These are phyloP conservation scores for Dexiosoma caninum DNA, from an alignment of 2,888 invertebrate genomes.

Conservation along the genomic window DNA sequence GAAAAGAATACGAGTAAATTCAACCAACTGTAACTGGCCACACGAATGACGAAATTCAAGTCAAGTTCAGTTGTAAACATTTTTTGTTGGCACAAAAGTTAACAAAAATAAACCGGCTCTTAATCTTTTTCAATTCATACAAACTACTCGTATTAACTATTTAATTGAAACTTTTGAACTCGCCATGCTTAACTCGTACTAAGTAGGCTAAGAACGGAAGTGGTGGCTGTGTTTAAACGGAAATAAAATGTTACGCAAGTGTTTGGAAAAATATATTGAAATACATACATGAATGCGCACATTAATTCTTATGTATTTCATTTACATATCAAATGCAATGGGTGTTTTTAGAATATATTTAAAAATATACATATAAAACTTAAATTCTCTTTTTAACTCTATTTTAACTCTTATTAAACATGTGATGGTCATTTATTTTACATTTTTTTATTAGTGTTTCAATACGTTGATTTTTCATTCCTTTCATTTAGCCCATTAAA, in stretches of 20 bases:
- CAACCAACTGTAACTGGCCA: constrained; percentile 39
- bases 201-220: constrained; percentile 44
- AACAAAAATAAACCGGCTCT: constrained; percentile 1
- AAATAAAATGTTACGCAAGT: constrained; percentile 54
- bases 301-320: background rate
- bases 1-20: background rate
- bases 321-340: constrained; percentile 30
- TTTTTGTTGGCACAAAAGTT: constrained; percentile 10
- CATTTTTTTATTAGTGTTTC: too few relatives aligned
- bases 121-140: background rate
- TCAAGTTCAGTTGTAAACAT: constrained; percentile 52
- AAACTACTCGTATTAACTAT: too few relatives aligned
- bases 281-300: too few relatives aligned
- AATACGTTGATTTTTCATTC: too few relatives aligned
- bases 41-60: constrained; percentile 38
- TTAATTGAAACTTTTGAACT: background rate
- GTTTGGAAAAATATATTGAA: background rate
- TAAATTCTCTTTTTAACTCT: too few relatives aligned
- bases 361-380: background rate
- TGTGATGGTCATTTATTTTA: too few relatives aligned
- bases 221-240: constrained; percentile 31
- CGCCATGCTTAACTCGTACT: background rate
- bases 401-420: too few relatives aligned
- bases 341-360: background rate
- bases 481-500: too few relatives aligned